Percentiles rank a stretch among this genome's conserved stretches.
Conservation (phyloP, 2,113 vertebrate genomes). For the Synchiropus splendidus region DNA sequence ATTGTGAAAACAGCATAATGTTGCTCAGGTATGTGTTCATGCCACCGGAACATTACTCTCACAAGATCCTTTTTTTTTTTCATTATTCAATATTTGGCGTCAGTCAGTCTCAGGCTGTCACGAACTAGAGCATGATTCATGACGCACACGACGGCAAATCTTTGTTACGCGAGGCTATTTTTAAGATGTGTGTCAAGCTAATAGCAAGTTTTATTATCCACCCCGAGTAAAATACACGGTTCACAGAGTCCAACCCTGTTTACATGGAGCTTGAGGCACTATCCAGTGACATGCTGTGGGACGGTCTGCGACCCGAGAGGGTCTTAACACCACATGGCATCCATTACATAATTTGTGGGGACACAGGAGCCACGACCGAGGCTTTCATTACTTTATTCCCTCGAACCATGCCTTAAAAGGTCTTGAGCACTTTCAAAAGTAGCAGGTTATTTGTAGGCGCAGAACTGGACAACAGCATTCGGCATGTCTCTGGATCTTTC, state of each 20-base stretch:
- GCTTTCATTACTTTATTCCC: slow-evolving; percentile 30
- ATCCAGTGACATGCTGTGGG: slow-evolving; percentile 43
- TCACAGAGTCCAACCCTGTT: slow-evolving; percentile 31
- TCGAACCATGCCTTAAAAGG: slow-evolving; percentile 32
- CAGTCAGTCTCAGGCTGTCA: too few relatives aligned
- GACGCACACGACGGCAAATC: background rate
- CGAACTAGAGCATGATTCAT: too few relatives aligned
- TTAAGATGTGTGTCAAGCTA: slow-evolving; percentile 21
- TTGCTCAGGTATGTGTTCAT: too few relatives aligned
- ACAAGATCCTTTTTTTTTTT: too few relatives aligned
- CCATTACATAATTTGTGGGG: slow-evolving; percentile 40
- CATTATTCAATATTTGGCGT: too few relatives aligned
- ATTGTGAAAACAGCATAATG: too few relatives aligned
- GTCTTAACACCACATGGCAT: slow-evolving; percentile 25
- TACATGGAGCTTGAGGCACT: slow-evolving; percentile 19
- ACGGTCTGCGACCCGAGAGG: slow-evolving; percentile 41
- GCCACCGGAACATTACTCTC: too few relatives aligned
- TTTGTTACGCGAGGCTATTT: background rate
- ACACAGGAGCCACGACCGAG: slow-evolving; percentile 17
- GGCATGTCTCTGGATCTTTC: background rate
- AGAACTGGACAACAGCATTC: too few relatives aligned
- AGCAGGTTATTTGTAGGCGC: background rate
- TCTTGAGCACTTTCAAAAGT: slow-evolving; percentile 8
- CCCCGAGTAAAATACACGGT: slow-evolving; percentile 12
- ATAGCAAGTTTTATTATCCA: slow-evolving; percentile 21